Evolutionary conservation across 2,797 vertebrate species (phyloP).

Genomic region (Leucoraja ocellata): DNA sequence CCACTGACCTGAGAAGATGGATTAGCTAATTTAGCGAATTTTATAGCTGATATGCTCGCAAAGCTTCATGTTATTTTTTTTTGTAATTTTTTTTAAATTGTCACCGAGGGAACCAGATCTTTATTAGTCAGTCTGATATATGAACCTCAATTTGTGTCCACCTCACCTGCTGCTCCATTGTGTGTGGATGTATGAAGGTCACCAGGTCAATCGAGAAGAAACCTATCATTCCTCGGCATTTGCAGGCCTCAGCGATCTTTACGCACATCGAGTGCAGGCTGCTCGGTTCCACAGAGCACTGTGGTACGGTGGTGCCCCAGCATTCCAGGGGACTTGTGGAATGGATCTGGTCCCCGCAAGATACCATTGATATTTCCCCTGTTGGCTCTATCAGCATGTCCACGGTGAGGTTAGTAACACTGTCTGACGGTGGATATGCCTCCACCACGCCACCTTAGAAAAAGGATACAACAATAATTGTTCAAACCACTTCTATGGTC

Average conservation of each 20-base stretch:
- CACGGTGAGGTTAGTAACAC: conserved; percentile 69
- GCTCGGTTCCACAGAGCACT: conserved; percentile 65
- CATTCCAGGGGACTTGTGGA: conserved; percentile 60
- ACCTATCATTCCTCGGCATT: conserved; percentile 60
- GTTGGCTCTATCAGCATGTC: conserved; percentile 78
- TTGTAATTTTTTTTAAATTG: conserved; percentile 45
- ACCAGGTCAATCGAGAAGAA: conserved; percentile 74
- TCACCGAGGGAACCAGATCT: conserved; percentile 38
- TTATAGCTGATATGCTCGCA: conserved; percentile 56
- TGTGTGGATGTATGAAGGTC: conserved; percentile 66
- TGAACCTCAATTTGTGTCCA: neutral
- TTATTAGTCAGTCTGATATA: neutral
- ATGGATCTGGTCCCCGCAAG: conserved; percentile 75
- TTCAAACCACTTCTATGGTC: neutral
- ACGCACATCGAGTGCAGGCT: conserved; percentile 62
- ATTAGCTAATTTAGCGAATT: conserved; percentile 71
- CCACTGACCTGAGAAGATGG: conserved; percentile 70
- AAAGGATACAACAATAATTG: neutral
- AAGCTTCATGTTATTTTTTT: conserved; percentile 55
- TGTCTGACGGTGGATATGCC: conserved; percentile 66
- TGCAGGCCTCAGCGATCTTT: conserved; percentile 66
- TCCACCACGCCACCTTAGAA: conserved; percentile 77
- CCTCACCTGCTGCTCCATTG: conserved; percentile 74
- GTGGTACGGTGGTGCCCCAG: conserved; percentile 68
- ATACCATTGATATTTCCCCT: conserved; percentile 64